These are phyloP conservation scores for Cordilura impudica DNA, from an alignment of 2,888 invertebrate species.

Conservation along the genomic window DNA sequence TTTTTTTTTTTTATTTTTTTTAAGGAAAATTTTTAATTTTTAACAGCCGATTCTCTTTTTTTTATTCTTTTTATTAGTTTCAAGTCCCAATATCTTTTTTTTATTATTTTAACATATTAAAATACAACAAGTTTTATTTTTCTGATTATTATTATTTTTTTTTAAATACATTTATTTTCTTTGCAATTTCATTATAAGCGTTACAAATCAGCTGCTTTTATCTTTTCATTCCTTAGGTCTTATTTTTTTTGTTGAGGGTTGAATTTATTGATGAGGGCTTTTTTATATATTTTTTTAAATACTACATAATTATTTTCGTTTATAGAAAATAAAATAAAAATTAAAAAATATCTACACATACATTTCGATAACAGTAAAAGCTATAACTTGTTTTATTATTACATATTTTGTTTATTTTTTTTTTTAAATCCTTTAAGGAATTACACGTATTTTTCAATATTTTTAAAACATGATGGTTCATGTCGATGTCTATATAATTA, in stretches of 20 bases:
- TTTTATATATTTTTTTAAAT: slow-evolving; percentile 1
- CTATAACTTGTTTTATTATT: slow-evolving; percentile 51
- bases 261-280: neutral
- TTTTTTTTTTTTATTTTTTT: no score
- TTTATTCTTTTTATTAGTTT: no score
- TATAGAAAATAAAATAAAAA: slow-evolving; percentile 37
- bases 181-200: neutral
- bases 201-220: neutral
- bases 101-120: no score
- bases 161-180: neutral
- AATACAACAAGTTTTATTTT: no score
- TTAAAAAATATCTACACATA: slow-evolving; percentile 54
- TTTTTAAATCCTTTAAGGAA: neutral
- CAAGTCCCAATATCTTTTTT: no score
- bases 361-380: slow-evolving; percentile 59
- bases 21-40: no score
- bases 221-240: neutral
- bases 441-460: neutral
- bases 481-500: no score
- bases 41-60: no score
- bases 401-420: neutral
- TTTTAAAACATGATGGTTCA: neutral
- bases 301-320: slow-evolving; percentile 1
- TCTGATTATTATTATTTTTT: no score
- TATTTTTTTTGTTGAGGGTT: neutral